Base-by-base conservation (phyloP, 2,888 invertebrate species). In the Chorisops tibialis region DNA sequence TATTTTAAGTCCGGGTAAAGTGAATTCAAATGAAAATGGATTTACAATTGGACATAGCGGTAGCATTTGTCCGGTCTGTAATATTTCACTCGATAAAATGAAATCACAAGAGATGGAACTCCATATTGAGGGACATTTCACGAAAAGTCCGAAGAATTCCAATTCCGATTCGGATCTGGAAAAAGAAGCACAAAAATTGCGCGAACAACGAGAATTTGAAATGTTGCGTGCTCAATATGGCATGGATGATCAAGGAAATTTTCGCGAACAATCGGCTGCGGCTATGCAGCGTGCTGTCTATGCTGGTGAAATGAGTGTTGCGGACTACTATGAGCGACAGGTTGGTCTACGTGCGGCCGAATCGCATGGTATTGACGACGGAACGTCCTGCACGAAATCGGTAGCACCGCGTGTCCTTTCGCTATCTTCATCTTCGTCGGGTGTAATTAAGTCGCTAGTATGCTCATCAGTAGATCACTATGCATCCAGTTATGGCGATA, bases 191-290 rank as follows among this genome's bases (percentile, higher is more conserved):
- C 83, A 88, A 68, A 83, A 85, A 68, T 82, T 85, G 66, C 81
- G 89, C 21, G 91, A 92, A 71, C 88, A 91, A 71, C 83, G 87
- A 48, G 91, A 92, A 74, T 92, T 92, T 74, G 89, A 91, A 71
- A 78, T 90, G 77, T 74, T 92, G 38, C 70, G 87, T 83, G 91
- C 91, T 2, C 90, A 91, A 74, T 93, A 92, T 71, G 93, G 93
- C 1, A 93, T 93, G 93, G 91, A 91, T 72, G 89, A 90, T 73
- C 89, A 91, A 70, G 90, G 89, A 5, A 90, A 89, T 70, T 91
- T 87, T 77, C 80, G 84, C 63, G 87, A 87, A 69, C 88, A 89
- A 70, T 87, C 86, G 63, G 84, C 87, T 41, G 84, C 85, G n/a
- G 87, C 86, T 70, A 85, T 89, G 85, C 87, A 88, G 76, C 80